phyloP scores from a whole-genome alignment of 2,113 vertebrate species.

The Sphaerodactylus townsendi region DNA sequence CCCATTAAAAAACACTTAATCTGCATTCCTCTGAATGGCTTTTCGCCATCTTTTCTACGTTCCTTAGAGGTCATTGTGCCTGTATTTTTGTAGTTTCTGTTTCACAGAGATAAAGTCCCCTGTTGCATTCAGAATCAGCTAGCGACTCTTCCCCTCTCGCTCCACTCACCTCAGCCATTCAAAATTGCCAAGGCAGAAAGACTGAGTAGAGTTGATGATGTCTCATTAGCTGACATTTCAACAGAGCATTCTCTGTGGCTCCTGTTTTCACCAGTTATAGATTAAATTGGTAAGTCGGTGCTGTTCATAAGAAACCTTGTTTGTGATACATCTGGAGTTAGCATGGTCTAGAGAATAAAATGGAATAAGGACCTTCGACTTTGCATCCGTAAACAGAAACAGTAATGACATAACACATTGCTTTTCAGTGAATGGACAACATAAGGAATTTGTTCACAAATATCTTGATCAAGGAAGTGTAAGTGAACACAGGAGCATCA shows the following conservation, averaged over 20 bases:
- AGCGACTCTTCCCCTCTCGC: background rate
- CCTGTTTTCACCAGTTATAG: constrained; percentile 46
- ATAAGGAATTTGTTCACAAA: background rate
- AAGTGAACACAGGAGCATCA: background rate
- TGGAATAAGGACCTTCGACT: background rate
- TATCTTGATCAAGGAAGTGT: background rate
- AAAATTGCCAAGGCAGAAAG: constrained; percentile 29
- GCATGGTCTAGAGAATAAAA: background rate
- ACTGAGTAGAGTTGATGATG: constrained; percentile 28
- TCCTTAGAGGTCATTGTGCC: constrained; percentile 47
- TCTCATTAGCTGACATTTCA: background rate
- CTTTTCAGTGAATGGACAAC: background rate
- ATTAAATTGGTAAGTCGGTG: background rate
- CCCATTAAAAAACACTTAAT: constrained; percentile 30
- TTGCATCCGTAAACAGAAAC: background rate
- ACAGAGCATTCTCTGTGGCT: background rate
- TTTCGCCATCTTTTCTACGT: constrained; percentile 32
- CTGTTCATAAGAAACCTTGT: background rate
- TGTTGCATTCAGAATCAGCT: constrained; percentile 26
- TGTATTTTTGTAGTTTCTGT: constrained; percentile 40
- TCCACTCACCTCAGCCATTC: constrained; percentile 22
- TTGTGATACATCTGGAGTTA: background rate
- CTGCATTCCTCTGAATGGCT: constrained; percentile 33
- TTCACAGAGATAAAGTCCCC: constrained; percentile 61
- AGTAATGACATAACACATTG: background rate